These are phyloP conservation scores for Scolopax rusticola DNA, from an alignment of 2,797 vertebrate species.

Conservation along the genomic window DNA sequence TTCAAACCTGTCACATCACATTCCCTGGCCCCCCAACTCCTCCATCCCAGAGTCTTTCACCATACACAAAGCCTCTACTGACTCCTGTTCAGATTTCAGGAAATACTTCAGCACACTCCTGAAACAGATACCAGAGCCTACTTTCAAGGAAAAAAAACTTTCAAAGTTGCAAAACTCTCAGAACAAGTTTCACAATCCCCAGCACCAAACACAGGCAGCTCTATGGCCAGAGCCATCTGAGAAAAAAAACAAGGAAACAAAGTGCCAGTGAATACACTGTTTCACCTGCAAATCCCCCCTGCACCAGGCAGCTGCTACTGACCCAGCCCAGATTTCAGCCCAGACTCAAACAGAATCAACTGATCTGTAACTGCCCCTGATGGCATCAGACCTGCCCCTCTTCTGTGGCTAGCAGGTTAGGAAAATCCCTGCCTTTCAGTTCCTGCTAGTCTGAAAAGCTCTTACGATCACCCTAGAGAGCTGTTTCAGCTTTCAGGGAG, in stretches of 20 bases:
- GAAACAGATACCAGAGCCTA: neutral
- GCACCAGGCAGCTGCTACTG: neutral
- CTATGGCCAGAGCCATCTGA: neutral
- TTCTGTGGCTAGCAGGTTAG: rapidly evolving
- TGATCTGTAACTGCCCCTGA: neutral
- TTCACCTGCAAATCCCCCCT: neutral
- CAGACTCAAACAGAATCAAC: neutral
- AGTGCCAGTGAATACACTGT: rapidly evolving
- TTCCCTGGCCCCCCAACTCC: neutral
- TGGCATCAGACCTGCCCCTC: neutral
- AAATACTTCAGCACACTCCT: neutral
- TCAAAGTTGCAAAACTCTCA: neutral
- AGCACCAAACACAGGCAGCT: neutral
- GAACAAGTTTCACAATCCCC: neutral
- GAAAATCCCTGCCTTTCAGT: neutral
- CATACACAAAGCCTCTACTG: rapidly evolving
- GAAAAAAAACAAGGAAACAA: neutral
- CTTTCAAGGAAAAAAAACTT: neutral
- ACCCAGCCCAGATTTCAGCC: neutral
- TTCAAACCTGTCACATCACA: neutral
- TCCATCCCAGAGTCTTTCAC: neutral
- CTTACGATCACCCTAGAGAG: neutral
- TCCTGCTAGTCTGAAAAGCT: neutral
- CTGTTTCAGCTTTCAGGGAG: neutral
- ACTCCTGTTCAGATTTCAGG: neutral